Evolutionary conservation across 1,140 invertebrate species (phyloP).

Genomic region (Drosophila saltans): DNA sequence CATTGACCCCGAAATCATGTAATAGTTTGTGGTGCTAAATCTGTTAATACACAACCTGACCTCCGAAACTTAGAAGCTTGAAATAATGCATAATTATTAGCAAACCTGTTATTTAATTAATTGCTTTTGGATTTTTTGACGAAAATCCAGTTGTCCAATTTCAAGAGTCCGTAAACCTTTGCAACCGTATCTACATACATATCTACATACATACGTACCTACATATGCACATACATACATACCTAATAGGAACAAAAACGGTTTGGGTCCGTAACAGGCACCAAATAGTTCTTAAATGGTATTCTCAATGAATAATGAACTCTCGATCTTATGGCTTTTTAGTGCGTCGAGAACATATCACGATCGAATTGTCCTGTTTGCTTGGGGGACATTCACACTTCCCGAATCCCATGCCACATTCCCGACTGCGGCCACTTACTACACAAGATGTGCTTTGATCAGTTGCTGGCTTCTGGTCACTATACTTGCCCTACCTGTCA

Average conservation of each 20-base stretch:
- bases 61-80: conserved; percentile 36
- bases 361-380: conserved; percentile 94
- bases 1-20: conserved; percentile 2
- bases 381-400: conserved; percentile 94
- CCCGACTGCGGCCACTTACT: conserved; percentile 93
- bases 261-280: conserved; percentile 33
- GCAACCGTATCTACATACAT: background rate
- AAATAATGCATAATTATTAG: conserved; percentile 46
- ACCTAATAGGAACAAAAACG: background rate
- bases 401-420: conserved; percentile 92
- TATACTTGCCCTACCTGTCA: conserved; percentile 95
- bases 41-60: conserved; percentile 17
- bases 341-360: conserved; percentile 95
- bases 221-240: background rate
- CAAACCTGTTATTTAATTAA: conserved; percentile 55
- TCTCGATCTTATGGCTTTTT: conserved; percentile 14
- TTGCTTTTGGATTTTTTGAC: conserved; percentile 33
- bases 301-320: background rate
- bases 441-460: conserved; percentile 92
- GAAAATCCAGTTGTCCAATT: conserved; percentile 43
- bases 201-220: background rate
- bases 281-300: conserved; percentile 5
- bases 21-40: background rate
- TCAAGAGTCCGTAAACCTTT: conserved; percentile 19
- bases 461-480: conserved; percentile 88